phyloP scores from a whole-genome alignment of 2,888 invertebrate genomes.

The Theretra japonica region DNA sequence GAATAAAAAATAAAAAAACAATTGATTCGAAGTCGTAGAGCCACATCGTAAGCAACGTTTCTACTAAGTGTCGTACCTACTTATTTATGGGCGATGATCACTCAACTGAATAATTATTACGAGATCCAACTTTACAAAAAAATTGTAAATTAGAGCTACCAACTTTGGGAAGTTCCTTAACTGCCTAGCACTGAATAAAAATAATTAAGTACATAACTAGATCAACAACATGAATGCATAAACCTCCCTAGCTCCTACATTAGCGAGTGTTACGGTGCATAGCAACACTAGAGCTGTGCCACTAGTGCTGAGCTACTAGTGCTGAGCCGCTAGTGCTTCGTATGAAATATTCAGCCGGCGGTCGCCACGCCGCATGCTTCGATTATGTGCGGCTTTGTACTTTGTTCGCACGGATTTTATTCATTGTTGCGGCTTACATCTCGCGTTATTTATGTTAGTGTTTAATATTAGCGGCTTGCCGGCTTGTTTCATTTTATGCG shows the following conservation, averaged over 20 bases:
- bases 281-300: too few species aligned
- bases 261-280: conserved; percentile 25
- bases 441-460: conserved; percentile 24
- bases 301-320: conserved; percentile 31
- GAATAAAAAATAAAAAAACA: too few species aligned
- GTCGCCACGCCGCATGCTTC: conserved; percentile 30
- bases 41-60: too few species aligned
- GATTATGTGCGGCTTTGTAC: conserved; percentile 32
- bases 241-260: neutral
- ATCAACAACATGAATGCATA: neutral
- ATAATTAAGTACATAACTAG: neutral
- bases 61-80: too few species aligned
- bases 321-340: conserved; percentile 32
- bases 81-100: too few species aligned
- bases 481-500: conserved; percentile 7
- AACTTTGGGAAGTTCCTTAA: too few species aligned
- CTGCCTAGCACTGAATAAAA: too few species aligned
- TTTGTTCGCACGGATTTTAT: conserved; percentile 25
- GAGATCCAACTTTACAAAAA: too few species aligned
- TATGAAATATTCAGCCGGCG: conserved; percentile 56
- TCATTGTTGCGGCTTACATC: conserved; percentile 16
- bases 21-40: too few species aligned
- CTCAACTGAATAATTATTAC: too few species aligned
- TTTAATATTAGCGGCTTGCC: conserved; percentile 20
- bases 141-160: too few species aligned